A percentile compares a stretch with the other conserved stretches of the same genome.
phyloP scores from a whole-genome alignment of 2,797 vertebrate genomes.

The Scolopax bukidnonensis region DNA sequence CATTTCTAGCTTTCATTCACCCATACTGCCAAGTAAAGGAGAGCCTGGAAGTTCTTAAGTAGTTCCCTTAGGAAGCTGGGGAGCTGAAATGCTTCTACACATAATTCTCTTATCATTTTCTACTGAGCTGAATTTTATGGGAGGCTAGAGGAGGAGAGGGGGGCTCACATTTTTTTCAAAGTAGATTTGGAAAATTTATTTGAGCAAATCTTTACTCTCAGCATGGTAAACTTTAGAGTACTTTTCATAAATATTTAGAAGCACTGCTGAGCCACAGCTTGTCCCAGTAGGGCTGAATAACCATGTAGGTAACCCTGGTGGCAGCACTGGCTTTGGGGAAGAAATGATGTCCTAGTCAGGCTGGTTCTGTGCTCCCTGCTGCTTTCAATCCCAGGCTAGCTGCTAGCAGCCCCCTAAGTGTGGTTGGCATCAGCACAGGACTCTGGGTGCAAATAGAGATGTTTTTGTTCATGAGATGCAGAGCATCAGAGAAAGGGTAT shows the following conservation, averaged over 20 bases:
- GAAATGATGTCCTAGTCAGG: not conserved
- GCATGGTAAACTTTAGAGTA: not conserved
- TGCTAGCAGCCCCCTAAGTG: accelerated
- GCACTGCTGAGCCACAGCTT: accelerated
- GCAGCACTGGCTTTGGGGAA: not conserved
- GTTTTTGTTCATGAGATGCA: not conserved
- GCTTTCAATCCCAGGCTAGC: not conserved
- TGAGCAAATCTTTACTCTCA: not conserved
- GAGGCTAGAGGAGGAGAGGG: not conserved
- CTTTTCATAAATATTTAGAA: not conserved
- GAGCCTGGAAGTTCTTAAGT: not conserved
- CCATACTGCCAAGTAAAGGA: not conserved
- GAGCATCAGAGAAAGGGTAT: not conserved
- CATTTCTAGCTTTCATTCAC: not conserved
- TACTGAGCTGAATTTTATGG: not conserved
- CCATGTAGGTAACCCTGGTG: accelerated
- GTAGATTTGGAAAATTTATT: not conserved
- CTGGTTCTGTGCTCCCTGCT: not conserved
- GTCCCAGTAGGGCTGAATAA: not conserved
- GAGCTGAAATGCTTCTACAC: not conserved
- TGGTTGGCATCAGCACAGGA: not conserved
- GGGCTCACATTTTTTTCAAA: accelerated
- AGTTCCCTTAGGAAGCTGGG: not conserved
- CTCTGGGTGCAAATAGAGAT: not conserved
- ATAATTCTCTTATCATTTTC: not conserved